A percentile compares a stretch with the other conserved stretches of the same genome.
Evolutionary conservation across 2,888 invertebrate genomes (phyloP).

Genomic region (Tenthredo livida): DNA sequence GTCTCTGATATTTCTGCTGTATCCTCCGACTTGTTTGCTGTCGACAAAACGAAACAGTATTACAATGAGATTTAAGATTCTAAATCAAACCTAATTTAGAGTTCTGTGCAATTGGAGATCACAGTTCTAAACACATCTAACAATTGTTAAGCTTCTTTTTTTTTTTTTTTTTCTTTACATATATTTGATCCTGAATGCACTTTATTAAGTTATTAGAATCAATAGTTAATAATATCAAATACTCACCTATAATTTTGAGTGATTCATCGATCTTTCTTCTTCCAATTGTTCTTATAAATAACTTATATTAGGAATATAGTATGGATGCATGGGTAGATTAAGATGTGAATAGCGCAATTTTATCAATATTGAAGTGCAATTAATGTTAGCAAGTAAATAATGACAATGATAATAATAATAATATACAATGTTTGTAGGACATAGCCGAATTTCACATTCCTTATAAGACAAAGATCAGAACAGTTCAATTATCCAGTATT

Average conservation of each 20-base stretch:
- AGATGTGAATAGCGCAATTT: not conserved
- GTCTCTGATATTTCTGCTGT: constrained; percentile 61
- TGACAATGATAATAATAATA: not conserved
- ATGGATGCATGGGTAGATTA: constrained; percentile 3
- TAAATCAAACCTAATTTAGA: not conserved
- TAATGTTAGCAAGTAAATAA: not conserved
- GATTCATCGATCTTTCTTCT: constrained; percentile 6
- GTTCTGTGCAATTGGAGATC: not conserved
- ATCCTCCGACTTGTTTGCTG: constrained; percentile 66
- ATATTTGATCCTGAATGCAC: not conserved
- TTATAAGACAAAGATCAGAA: not conserved
- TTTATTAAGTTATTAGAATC: not conserved
- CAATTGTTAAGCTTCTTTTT: not conserved
- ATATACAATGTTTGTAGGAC: constrained; percentile 7
- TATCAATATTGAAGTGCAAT: constrained; percentile 12
- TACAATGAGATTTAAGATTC: not conserved
- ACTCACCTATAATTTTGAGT: constrained; percentile 32
- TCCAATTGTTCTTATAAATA: constrained; percentile 23
- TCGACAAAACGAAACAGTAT: constrained; percentile 57
- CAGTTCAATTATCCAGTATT: not conserved
- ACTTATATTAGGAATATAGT: constrained; percentile 27
- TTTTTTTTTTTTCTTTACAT: not conserved
- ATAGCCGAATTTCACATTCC: not conserved
- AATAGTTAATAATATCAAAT: constrained; percentile 32
- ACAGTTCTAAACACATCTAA: not conserved